Conservation (phyloP, 2,113 vertebrate species). For the Antigone vipio region DNA sequence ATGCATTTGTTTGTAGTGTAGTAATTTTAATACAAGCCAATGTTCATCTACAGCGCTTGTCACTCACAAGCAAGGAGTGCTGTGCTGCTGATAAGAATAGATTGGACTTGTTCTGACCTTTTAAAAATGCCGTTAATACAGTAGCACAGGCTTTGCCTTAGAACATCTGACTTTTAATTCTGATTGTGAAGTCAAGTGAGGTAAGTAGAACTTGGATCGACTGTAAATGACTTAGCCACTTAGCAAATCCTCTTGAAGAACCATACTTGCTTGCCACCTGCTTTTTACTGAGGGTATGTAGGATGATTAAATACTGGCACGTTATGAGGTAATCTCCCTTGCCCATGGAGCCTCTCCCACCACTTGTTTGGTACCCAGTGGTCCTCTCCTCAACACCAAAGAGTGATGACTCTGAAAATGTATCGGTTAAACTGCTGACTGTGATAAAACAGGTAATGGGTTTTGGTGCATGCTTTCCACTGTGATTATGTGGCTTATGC, state of each 20-base stretch:
- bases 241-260: conserved; percentile 51
- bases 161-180: conserved; percentile 56
- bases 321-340: not conserved
- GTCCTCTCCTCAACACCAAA: not conserved
- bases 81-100: conserved; percentile 23
- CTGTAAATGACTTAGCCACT: conserved; percentile 46
- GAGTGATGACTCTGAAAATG: not conserved
- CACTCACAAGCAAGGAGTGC: not conserved
- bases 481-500: not conserved
- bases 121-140: conserved; percentile 52
- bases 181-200: conserved; percentile 56
- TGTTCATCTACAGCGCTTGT: not conserved
- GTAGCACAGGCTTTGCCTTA: conserved; percentile 40
- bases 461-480: not conserved
- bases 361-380: not conserved
- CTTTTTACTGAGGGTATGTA: not conserved
- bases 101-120: conserved; percentile 20
- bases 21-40: not conserved
- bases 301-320: not conserved
- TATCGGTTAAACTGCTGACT: not conserved
- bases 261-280: not conserved
- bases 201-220: conserved; percentile 7
- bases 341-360: not conserved
- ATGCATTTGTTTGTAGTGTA: not conserved
- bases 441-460: not conserved